Conservation (phyloP, 2,888 invertebrate genomes). For the Lithophane semibrunnea region DNA sequence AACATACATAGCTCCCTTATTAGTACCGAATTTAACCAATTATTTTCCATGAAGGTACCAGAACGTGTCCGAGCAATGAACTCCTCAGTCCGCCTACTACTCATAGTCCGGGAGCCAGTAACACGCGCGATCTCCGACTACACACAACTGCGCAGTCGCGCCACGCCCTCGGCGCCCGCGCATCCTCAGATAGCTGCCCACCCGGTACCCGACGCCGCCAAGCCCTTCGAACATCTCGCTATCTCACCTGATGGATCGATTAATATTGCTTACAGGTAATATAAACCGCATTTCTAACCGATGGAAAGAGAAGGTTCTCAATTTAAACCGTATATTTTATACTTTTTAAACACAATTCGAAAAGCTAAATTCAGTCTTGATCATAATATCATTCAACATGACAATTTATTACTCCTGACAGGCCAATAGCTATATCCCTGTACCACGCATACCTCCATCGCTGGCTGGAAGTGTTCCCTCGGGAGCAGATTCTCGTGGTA, state of each 20-base stretch:
- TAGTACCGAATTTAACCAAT: background rate
- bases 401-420: slow-evolving; percentile 58
- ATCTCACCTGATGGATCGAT: slow-evolving; percentile 95
- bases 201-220: slow-evolving; percentile 84
- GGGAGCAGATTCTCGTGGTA: slow-evolving; percentile 97
- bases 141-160: slow-evolving; percentile 96
- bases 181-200: slow-evolving; percentile 80
- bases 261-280: slow-evolving; percentile 93
- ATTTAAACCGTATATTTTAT: background rate
- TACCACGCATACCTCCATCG: slow-evolving; percentile 97
- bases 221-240: slow-evolving; percentile 95
- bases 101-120: slow-evolving; percentile 99
- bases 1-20: too few species aligned
- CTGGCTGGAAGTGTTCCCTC: slow-evolving; percentile 98
- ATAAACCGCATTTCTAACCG: too few species aligned
- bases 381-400: slow-evolving; percentile 10
- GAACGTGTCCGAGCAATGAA: slow-evolving; percentile 98
- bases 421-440: slow-evolving; percentile 96
- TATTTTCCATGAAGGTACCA: slow-evolving; percentile 92
- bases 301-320: background rate
- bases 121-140: slow-evolving; percentile 99
- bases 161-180: slow-evolving; percentile 93
- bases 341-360: background rate
- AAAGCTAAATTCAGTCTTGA: background rate
- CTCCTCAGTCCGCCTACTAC: slow-evolving; percentile 96